Conservation (phyloP, 2,113 vertebrate species). For the Podarcis cretensis region DNA sequence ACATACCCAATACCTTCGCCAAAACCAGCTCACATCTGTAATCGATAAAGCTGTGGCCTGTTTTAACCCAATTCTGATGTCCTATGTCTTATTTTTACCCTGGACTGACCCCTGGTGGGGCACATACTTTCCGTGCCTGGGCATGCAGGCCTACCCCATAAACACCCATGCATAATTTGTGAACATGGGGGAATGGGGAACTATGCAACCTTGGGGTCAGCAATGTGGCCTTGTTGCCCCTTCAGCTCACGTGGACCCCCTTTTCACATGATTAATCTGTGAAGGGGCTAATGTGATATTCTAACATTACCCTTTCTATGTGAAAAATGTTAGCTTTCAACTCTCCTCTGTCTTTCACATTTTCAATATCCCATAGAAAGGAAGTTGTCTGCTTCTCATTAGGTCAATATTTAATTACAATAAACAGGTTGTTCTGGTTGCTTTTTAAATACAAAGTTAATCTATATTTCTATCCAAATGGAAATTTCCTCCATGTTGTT, state of each 20-base stretch:
- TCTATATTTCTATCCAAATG: constrained; percentile 35
- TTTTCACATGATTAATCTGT: neutral
- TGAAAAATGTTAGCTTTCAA: neutral
- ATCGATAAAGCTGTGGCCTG: too few relatives aligned
- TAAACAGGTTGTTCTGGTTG: neutral
- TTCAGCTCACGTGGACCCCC: neutral
- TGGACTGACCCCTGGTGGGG: too few relatives aligned
- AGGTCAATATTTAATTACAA: constrained; percentile 31
- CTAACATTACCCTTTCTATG: neutral
- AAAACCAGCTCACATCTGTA: too few relatives aligned
- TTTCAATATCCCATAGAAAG: constrained; percentile 20
- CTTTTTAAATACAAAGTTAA: neutral
- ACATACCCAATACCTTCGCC: too few relatives aligned
- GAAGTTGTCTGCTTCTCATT: constrained; percentile 25
- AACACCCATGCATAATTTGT: neutral
- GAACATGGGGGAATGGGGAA: neutral
- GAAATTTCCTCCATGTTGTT: constrained; percentile 32
- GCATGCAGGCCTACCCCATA: neutral
- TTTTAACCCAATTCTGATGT: too few relatives aligned
- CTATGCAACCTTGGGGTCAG: neutral
- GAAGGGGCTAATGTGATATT: neutral
- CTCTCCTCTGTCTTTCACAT: neutral
- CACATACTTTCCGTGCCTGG: too few relatives aligned
- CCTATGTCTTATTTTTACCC: too few relatives aligned
- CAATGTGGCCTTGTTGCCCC: neutral